Conservation (phyloP, 1,140 invertebrate species). For the Magallana angulata region DNA sequence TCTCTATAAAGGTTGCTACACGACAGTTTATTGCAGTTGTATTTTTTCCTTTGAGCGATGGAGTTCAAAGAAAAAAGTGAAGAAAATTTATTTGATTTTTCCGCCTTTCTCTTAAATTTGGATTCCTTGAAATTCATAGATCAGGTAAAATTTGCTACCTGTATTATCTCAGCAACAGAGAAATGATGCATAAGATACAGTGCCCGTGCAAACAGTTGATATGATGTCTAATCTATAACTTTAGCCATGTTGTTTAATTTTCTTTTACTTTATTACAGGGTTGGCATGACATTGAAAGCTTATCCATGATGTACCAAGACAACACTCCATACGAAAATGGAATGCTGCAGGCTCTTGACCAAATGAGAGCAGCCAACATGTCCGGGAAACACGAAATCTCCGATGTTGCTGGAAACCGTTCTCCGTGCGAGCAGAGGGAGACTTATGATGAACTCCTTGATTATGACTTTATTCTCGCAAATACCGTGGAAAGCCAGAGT, state of each 20-base stretch:
- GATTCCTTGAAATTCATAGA: conserved; percentile 18
- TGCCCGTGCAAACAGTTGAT: too few species aligned
- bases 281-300: conserved; percentile 75
- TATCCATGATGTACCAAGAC: conserved; percentile 71
- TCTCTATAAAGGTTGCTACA: conserved; percentile 11
- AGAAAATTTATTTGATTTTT: conserved; percentile 18
- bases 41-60: conserved; percentile 8
- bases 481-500: conserved; percentile 66
- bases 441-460: conserved; percentile 76
- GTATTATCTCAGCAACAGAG: not conserved
- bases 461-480: conserved; percentile 78
- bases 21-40: not conserved
- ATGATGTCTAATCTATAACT: not conserved
- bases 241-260: conserved; percentile 42
- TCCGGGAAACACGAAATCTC: conserved; percentile 22
- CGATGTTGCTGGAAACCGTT: conserved; percentile 38
- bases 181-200: not conserved
- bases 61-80: not conserved
- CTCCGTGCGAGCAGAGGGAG: conserved; percentile 39
- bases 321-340: conserved; percentile 73
- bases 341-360: conserved; percentile 68
- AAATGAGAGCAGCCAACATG: conserved; percentile 42
- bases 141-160: not conserved
- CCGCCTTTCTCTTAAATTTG: not conserved
- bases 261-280: conserved; percentile 67